Base-by-base conservation (phyloP, 2,797 vertebrate species). In the Oreochromis mossambicus region DNA sequence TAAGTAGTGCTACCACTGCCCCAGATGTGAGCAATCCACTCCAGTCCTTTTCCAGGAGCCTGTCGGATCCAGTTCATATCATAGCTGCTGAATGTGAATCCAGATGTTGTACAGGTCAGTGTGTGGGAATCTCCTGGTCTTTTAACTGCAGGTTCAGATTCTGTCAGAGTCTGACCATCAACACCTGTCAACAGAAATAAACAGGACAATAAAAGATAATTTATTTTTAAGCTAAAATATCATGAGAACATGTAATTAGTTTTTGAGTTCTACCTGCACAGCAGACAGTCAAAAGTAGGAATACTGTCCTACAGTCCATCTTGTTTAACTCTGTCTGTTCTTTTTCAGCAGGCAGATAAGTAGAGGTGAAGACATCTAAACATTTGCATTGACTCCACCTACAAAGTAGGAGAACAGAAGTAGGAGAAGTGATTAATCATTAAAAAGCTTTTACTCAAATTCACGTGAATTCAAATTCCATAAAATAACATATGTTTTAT, bases 171-270 rank as follows among this genome's bases (percentile, higher is more conserved):
- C 1, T 55, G 24, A 26, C 4, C 13, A 55, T 8, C 21, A 26
- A 55, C 52, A 55, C 21, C 7, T 26, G 52, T 3, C 52, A 55
- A 55, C 24, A 55, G 52, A 26, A 55, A 55, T 55, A 55, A 55
- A 26, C 21, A 55, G 52, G 52, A 55, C 4, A 0, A 55, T 55
- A 55, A 55, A 0, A 55, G 14, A 55, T 0, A 5, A 55, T 55
- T 55, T 55, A 55, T 55, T 26, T 55, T 55, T 26, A 14, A 55
- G 52, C 12, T 55, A 26, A 12, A 55, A 55, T 26, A 55, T 14
- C 21, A 14, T 55, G 21, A 55, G 52, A 55, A 55, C 52, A 55
- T 55, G 2, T 26, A 24, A 54, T 4, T 24, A 5, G 52, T 54
- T 54, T 26, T 54, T 55, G 52, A 55, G 52, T 55, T 55, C 52